These are phyloP conservation scores for Tupaia chinensis DNA, from an alignment of 2,113 vertebrate species.

Conservation along the genomic window DNA sequence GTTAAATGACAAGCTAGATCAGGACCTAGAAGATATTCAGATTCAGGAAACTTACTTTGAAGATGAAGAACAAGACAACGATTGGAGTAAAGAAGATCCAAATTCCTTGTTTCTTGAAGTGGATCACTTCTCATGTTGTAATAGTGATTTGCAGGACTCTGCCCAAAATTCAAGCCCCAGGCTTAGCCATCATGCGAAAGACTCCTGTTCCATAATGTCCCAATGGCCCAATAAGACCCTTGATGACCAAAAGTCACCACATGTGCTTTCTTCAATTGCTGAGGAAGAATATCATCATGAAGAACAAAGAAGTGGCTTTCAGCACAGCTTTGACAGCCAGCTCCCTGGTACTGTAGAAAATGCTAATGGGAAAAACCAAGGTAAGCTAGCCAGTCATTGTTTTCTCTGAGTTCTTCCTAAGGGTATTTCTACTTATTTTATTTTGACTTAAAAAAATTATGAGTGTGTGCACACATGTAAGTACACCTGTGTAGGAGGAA, in stretches of 20 bases:
- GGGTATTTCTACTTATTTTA: constrained; percentile 26
- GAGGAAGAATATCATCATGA: constrained; percentile 87
- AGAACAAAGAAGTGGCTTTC: constrained; percentile 59
- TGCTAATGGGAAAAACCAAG: constrained; percentile 79
- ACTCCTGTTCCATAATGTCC: constrained; percentile 49
- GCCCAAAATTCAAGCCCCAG: constrained; percentile 34
- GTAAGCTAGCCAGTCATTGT: constrained; percentile 81
- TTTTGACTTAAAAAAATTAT: neutral
- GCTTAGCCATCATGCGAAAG: constrained; percentile 61
- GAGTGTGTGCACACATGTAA: too few relatives aligned
- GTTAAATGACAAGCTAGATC: constrained; percentile 74
- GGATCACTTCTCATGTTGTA: constrained; percentile 52
- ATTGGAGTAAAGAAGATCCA: constrained; percentile 36
- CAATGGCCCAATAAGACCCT: constrained; percentile 67
- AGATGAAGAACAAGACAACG: constrained; percentile 75
- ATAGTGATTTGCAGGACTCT: constrained; percentile 66
- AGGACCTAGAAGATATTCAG: constrained; percentile 78
- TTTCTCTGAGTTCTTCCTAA: constrained; percentile 50
- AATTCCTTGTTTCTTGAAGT: constrained; percentile 74
- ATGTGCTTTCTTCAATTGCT: constrained; percentile 86
- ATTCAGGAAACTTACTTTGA: constrained; percentile 80
- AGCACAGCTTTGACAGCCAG: constrained; percentile 68
- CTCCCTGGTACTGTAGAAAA: constrained; percentile 77
- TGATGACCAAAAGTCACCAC: constrained; percentile 68
- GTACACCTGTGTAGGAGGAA: too few relatives aligned